Conservation (phyloP, 2,113 vertebrate genomes). For the Sus scrofa region DNA sequence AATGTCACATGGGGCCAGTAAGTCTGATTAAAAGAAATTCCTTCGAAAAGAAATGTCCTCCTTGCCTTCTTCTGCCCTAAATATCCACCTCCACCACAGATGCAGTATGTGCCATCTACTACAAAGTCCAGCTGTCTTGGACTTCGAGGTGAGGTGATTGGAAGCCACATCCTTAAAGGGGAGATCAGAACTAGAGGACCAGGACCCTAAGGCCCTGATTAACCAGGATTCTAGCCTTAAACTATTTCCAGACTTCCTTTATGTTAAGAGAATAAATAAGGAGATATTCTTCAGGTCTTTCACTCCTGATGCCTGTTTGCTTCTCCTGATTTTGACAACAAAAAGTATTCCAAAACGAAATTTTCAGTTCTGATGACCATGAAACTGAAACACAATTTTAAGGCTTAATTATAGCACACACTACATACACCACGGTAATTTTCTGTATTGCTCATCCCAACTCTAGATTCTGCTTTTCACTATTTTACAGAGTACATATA, state of each 20-base stretch:
- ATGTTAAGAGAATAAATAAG: neutral
- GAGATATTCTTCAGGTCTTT: neutral
- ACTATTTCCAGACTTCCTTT: neutral
- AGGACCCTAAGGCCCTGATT: neutral
- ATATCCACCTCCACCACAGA: neutral
- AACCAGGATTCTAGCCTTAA: neutral
- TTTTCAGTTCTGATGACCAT: neutral
- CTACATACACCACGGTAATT: neutral
- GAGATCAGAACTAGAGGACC: neutral
- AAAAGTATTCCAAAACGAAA: conserved; percentile 38
- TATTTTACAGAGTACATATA: neutral
- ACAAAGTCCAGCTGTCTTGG: neutral
- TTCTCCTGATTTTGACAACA: conserved; percentile 1
- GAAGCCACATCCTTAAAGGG: neutral
- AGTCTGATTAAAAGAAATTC: neutral
- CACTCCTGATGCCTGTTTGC: neutral
- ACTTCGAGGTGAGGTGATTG: neutral
- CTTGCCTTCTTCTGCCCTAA: neutral
- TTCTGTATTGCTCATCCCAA: conserved; percentile 29
- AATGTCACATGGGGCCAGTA: neutral
- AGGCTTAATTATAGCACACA: neutral
- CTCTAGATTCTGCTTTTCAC: conserved; percentile 1
- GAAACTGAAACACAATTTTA: neutral
- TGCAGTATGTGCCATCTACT: neutral
- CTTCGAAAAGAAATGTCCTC: neutral